Base-by-base conservation (phyloP, 2,888 invertebrate species). In the Eristalinus aeneus region DNA sequence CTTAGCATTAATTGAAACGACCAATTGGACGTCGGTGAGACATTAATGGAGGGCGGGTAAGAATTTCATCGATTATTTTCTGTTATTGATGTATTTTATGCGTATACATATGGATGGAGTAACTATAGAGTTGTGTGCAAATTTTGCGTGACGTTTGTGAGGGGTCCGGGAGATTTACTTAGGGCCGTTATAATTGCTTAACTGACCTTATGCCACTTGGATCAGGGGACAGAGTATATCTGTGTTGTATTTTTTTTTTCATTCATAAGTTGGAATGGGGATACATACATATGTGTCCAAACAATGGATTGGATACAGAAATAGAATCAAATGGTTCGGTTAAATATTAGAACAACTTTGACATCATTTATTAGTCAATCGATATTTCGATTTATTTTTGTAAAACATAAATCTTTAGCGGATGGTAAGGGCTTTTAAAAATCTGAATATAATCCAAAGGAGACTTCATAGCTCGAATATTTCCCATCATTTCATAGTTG, bases 1-100 rank as follows among this genome's bases (percentile, higher is more conserved):
- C 36, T 81, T 64, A 75, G 36, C 46, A 36, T 69, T 81, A 75
- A 81, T 81, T 75, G 69, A 81, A 71, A 64, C 46, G 71, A 53
- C 53, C 39, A 56, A 46, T 73, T 63, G 63, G 23, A 27, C 69
- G 68, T 12, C n/a, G 32, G 16, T 9, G 10, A 46, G 46, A n/a
- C 46, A 56, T 56, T 23, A 22, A 27, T 56, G 31, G 12, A 31
- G 60, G 46, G 11, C 3, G 23, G 20, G 63, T 64, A 58, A 54
- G 81, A 53, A 12, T 53, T 75, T 58, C 34, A 81, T 75, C 58
- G 75, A 81, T 69, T 56, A n/a, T 72, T 78, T 72, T 58, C 46
- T 58, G 56, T 75, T 36, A 39, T 68, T 60, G 27, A 69, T 53
- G 56, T 46, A 20, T 58, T 58, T 56, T 39, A 63, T 56, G 68